Evolutionary conservation across 2,888 invertebrate species (phyloP), one percentile per base, ranked within the genome.

Genomic region (Orchestes rusci): DNA sequence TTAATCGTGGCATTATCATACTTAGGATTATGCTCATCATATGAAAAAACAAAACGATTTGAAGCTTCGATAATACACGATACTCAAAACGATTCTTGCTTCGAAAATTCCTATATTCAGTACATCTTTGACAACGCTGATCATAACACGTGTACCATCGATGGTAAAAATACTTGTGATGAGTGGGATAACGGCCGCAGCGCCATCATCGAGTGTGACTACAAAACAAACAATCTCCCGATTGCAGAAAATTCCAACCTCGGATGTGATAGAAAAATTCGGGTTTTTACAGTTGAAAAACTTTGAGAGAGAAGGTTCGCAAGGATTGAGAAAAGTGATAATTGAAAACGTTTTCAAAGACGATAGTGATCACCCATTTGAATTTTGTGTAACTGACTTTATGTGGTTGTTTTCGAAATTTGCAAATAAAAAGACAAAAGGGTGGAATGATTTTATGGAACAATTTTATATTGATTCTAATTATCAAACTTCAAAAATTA

Each of bases 401-500:
- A 38, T 52, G 49, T 58, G 58, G 57, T 43, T 45, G 52, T 58
- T 51, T 53, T 56, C 42, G 36, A 51, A 51, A 44, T 45, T 15
- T 37, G 5, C 28, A 37, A 28, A 37, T 17, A 27, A 23, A 15
- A 28, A 27, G 16, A 10, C 37, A 50, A 43, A 49, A 39, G 56
- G 57, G 50, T 60, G 55, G 56, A 53, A 56, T 51, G 59, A 53
- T 37, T 56, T 57, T 29, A 54, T 56, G 53, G 50, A 55, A 15
- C 29, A 50, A 16, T 41, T 43, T 17, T 46, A 53, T 39, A 34
- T 36, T 27, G 51, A 55, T 37, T 43, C 28, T 32, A 40, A 43
- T 51, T 58, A 48, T 52, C 15, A 43, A 35, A 51, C 48, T 34
- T 53, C 58, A 34, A 52, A 51, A 55, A 51, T 59, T 41, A 54